A percentile compares a stretch with the other conserved stretches of the same genome.
phyloP scores from a whole-genome alignment of 2,888 invertebrate genomes.

The Glomeris marginata region DNA sequence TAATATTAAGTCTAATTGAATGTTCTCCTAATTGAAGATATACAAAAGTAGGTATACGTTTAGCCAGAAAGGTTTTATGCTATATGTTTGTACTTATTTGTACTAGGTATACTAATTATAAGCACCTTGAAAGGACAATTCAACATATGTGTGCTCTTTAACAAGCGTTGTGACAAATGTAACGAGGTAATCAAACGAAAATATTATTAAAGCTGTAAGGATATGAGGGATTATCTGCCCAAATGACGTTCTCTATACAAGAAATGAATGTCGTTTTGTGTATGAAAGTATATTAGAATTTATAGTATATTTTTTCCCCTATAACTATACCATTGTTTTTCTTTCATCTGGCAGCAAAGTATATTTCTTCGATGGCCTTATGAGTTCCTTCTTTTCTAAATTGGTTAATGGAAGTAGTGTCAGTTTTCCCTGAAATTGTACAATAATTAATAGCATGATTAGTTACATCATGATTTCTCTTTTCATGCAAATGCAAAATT shows the following conservation, averaged over 20 bases:
- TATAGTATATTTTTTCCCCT: not conserved
- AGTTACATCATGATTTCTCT: too few relatives aligned
- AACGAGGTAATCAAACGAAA: conserved; percentile 1
- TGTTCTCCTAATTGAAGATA: conserved; percentile 1
- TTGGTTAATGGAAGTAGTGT: conserved; percentile 5
- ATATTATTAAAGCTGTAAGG: not conserved
- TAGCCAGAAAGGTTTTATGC: too few relatives aligned
- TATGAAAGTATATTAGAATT: not conserved
- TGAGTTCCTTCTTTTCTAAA: conserved; percentile 4
- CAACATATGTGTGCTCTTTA: conserved; percentile 4
- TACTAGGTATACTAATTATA: too few relatives aligned
- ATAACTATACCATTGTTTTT: not conserved
- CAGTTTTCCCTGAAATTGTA: not conserved
- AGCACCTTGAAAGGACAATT: conserved; percentile 1
- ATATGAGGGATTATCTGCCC: conserved; percentile 4
- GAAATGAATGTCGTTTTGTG: not conserved
- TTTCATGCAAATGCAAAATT: too few relatives aligned
- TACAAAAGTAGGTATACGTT: too few relatives aligned
- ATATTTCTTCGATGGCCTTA: not conserved
- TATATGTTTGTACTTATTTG: too few relatives aligned
- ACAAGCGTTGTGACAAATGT: not conserved
- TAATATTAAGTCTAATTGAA: conserved; percentile 1
- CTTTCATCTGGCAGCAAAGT: conserved; percentile 4
- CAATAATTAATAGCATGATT: too few relatives aligned
- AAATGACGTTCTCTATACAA: conserved; percentile 4